These are phyloP conservation scores for Frankliniella intonsa DNA, from an alignment of 2,888 invertebrate species.

Conservation along the genomic window DNA sequence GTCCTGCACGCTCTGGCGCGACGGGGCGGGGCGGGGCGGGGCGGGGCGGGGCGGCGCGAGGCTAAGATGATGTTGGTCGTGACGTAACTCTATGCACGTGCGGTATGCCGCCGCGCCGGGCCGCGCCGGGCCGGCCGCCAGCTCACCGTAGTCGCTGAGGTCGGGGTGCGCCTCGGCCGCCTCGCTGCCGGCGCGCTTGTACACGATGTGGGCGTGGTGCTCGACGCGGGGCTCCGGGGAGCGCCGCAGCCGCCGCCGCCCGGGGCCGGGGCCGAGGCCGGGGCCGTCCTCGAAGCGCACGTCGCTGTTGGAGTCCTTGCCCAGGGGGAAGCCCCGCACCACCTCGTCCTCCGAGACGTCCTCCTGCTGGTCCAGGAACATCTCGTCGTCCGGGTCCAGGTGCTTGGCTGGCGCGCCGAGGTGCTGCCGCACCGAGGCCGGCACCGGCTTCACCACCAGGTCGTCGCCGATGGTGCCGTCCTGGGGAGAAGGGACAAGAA, in stretches of 20 bases:
- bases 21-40: no score
- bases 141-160: conserved; percentile 74
- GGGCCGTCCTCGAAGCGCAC: conserved; percentile 18
- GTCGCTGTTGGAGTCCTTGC: conserved; percentile 30
- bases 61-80: no score
- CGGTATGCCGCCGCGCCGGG: no score
- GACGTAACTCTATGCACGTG: no score
- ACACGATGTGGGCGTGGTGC: conserved; percentile 63
- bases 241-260: conserved; percentile 20
- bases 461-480: conserved; percentile 90
- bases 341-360: conserved; percentile 40
- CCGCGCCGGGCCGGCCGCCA: no score
- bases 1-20: no score
- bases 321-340: conserved; percentile 38
- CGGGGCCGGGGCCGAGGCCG: conserved; percentile 22
- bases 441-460: conserved; percentile 80
- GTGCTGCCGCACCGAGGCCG: conserved; percentile 57
- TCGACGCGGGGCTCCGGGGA: background rate
- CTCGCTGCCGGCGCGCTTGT: conserved; percentile 55
- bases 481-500: conserved; percentile 50
- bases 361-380: conserved; percentile 64
- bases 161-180: conserved; percentile 54
- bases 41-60: no score
- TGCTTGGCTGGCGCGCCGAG: conserved; percentile 34
- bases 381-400: conserved; percentile 59